Evolutionary conservation across 1,140 invertebrate species (phyloP), one percentile per base, ranked within the genome.

Genomic region (Lanistes nyassanus): DNA sequence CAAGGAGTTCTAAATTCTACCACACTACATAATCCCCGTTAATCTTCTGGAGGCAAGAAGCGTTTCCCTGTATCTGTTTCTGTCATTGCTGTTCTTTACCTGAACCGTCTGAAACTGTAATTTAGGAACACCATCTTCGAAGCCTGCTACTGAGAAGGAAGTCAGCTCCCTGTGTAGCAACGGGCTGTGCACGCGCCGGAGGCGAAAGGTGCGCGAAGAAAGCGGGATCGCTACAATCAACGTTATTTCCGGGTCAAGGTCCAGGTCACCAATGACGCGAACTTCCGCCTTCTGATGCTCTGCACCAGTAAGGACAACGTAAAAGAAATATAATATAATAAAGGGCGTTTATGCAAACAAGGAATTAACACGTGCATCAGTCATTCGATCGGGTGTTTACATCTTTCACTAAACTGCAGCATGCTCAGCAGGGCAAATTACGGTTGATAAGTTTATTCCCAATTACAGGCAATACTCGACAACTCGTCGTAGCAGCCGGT

Each of bases 171-270:
- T 36, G 19, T 70, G 66, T 21, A 76, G 53, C 16, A 76, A 36
- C 5, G 66, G 34, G 31, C 62, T 31, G 13, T 60, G n/a, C 37
- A 76, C 75, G 26, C 75, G 65, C n/a, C 39, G 53, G 16, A 76
- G 39, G 23, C 26, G 67, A n/a, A 37, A 37, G n/a, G 31, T 62
- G 66, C 21, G n/a, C n/a, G 37, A 29, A 36, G 23, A 34, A 4
- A 19, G 31, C 6, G 55, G 23, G n/a, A 67, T 76, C 21, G 31
- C 60, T 26, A 76, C 55, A 3, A n/a, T 23, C n/a, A 76, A 37
- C 1, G 67, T 60, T 23, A 76, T 23, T 36, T 76, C 47, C 47
- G 69, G 37, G 47, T 76, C 51, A 13, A 26, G 21, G 19, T 36
- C 37, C 23, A 58, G 51, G 55, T 76, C 58, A 36, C 75, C 75